Evolutionary conservation across 2,797 vertebrate genomes (phyloP).

Genomic region (Anableps anableps): DNA sequence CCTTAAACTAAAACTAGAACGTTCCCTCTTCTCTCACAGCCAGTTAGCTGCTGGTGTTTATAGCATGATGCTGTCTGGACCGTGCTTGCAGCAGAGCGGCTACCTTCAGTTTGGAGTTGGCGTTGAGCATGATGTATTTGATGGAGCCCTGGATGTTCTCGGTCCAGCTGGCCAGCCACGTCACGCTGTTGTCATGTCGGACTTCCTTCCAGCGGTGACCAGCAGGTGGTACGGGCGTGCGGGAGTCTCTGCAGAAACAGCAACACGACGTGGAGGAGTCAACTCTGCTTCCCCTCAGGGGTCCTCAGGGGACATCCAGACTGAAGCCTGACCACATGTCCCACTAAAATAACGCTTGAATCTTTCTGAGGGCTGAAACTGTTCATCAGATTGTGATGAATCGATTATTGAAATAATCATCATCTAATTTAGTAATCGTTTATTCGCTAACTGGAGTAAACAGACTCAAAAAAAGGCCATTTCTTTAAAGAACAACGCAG

Average conservation of each 20-base stretch:
- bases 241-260: slow-evolving; percentile 62
- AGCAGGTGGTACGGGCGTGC: slow-evolving; percentile 73
- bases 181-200: slow-evolving; percentile 71
- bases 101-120: slow-evolving; percentile 88
- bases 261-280: not conserved
- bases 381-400: too few relatives aligned
- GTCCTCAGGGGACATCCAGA: not conserved
- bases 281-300: not conserved
- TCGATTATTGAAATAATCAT: too few relatives aligned
- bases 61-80: too few relatives aligned
- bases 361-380: not conserved
- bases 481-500: too few relatives aligned
- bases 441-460: too few relatives aligned
- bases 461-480: too few relatives aligned
- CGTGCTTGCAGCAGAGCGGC: too few relatives aligned
- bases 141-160: slow-evolving; percentile 78
- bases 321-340: not conserved
- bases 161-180: slow-evolving; percentile 80
- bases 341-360: not conserved
- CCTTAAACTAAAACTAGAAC: not conserved
- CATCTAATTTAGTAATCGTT: too few relatives aligned
- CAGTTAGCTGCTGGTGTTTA: too few relatives aligned
- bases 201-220: slow-evolving; percentile 82
- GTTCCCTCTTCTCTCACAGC: too few relatives aligned
- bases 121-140: slow-evolving; percentile 87